These are phyloP conservation scores for Sinelater perroti DNA, from an alignment of 2,888 invertebrate species.

Conservation along the genomic window DNA sequence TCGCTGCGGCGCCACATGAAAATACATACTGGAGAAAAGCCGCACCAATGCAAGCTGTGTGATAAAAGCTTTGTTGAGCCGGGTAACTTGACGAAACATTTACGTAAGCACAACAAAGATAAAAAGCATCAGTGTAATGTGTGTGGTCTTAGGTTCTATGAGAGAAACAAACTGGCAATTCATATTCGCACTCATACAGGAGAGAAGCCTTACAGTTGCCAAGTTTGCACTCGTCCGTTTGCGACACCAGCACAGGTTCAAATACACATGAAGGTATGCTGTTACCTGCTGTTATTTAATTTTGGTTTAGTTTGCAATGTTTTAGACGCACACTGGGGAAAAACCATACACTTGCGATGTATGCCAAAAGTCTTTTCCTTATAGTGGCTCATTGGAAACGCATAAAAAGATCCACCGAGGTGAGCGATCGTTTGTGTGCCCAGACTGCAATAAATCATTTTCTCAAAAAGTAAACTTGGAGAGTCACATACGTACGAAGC, in stretches of 20 bases:
- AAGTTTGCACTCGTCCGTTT: conserved; percentile 45
- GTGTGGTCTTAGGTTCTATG: conserved; percentile 50
- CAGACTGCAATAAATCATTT: conserved; percentile 47
- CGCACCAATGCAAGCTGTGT: conserved; percentile 39
- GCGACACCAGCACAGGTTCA: conserved; percentile 46
- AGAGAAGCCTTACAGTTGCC: conserved; percentile 49
- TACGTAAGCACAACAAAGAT: conserved; percentile 46
- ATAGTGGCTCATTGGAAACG: conserved; percentile 47
- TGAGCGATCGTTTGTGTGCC: conserved; percentile 45
- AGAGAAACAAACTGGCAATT: conserved; percentile 48
- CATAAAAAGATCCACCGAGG: conserved; percentile 49
- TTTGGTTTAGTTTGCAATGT: neutral
- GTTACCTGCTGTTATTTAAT: conserved; percentile 1
- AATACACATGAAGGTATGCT: conserved; percentile 47
- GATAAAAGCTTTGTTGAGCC: conserved; percentile 45
- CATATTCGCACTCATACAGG: conserved; percentile 50
- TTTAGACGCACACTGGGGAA: conserved; percentile 48
- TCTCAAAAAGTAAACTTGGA: conserved; percentile 48
- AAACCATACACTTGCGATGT: conserved; percentile 47
- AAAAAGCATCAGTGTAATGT: conserved; percentile 50
- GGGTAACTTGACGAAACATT: conserved; percentile 47
- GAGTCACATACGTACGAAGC: conserved; percentile 47
- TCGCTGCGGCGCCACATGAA: conserved; percentile 37
- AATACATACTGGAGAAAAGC: conserved; percentile 43
- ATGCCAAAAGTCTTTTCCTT: conserved; percentile 48